phyloP scores from a whole-genome alignment of 2,888 invertebrate species.

The Ceraclea dissimilis region DNA sequence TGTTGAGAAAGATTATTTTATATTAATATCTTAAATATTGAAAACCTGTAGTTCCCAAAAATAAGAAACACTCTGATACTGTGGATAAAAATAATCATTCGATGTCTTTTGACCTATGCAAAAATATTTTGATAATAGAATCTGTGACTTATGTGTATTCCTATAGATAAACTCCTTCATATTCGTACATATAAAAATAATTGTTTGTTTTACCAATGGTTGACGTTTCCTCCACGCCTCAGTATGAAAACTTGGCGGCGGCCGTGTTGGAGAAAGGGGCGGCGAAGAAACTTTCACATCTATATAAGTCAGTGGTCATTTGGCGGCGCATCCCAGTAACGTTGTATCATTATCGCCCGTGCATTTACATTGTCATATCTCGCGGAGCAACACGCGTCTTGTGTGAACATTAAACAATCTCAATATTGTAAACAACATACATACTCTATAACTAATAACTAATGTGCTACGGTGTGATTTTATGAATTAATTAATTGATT shows the following conservation, averaged over 20 bases:
- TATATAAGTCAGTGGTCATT: conserved; percentile 22
- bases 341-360: not conserved
- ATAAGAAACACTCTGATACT: too few relatives aligned
- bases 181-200: too few relatives aligned
- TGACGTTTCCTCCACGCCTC: not conserved
- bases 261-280: conserved; percentile 23
- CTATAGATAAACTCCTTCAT: too few relatives aligned
- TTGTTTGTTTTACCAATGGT: too few relatives aligned
- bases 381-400: not conserved
- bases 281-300: conserved; percentile 22
- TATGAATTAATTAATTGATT: not conserved
- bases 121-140: too few relatives aligned
- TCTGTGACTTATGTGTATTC: too few relatives aligned
- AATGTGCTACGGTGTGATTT: too few relatives aligned
- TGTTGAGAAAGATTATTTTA: too few relatives aligned
- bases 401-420: not conserved
- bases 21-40: too few relatives aligned
- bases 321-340: conserved; percentile 20
- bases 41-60: too few relatives aligned
- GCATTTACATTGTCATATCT: not conserved
- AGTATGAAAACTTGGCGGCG: conserved; percentile 1
- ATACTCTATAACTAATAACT: not conserved
- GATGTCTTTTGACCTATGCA: too few relatives aligned
- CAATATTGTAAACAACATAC: not conserved
- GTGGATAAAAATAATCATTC: too few relatives aligned